These are phyloP conservation scores for Aproaerema taeniolella DNA, from an alignment of 2,888 invertebrate genomes.

Conservation along the genomic window DNA sequence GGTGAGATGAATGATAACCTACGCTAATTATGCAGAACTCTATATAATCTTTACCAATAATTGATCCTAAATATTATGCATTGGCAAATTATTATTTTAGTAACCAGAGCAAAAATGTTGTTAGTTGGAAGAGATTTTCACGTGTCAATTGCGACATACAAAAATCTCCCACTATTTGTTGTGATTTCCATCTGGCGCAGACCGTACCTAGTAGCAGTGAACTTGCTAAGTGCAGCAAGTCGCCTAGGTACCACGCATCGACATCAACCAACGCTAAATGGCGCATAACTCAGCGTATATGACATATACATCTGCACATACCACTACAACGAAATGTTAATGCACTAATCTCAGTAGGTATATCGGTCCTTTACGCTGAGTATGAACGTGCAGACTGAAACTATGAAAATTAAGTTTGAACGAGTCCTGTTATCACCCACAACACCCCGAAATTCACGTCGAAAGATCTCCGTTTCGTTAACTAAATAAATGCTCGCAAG, in stretches of 20 bases:
- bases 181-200: conserved; percentile 48
- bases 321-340: too few species aligned
- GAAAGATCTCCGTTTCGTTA: conserved; percentile 53
- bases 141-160: conserved; percentile 57
- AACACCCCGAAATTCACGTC: conserved; percentile 46
- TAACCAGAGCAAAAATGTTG: conserved; percentile 44
- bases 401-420: conserved; percentile 13
- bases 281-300: neutral
- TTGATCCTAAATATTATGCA: conserved; percentile 9
- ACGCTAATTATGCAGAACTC: conserved; percentile 35
- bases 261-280: conserved; percentile 14
- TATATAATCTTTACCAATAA: conserved; percentile 8
- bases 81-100: conserved; percentile 20
- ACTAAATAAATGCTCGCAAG: conserved; percentile 73
- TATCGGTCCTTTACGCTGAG: neutral
- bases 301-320: too few species aligned
- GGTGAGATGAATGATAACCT: conserved; percentile 60
- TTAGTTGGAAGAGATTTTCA: conserved; percentile 73
- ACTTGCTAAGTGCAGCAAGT: conserved; percentile 73
- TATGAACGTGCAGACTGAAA: too few species aligned
- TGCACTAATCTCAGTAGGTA: too few species aligned
- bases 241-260: conserved; percentile 62
- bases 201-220: conserved; percentile 59
- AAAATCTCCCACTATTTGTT: conserved; percentile 71
- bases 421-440: conserved; percentile 51